Evolutionary conservation across 2,113 vertebrate genomes (phyloP).

Genomic region (Nettapus auritus): DNA sequence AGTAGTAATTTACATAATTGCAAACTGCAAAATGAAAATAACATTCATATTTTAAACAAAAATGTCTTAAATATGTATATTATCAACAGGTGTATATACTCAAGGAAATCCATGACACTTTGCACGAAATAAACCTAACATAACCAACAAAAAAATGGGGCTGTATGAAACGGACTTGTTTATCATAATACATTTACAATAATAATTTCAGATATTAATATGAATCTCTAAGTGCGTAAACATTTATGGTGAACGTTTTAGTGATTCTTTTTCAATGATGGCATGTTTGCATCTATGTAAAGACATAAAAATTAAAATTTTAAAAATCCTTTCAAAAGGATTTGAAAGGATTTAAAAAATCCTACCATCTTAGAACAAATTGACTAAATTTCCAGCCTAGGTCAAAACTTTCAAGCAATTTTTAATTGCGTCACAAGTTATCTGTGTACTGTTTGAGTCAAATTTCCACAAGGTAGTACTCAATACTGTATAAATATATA

Average conservation of each 20-base stretch:
- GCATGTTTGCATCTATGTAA: background rate
- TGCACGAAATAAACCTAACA: background rate
- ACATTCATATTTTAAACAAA: background rate
- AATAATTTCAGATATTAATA: background rate
- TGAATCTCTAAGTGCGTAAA: background rate
- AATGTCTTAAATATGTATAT: background rate
- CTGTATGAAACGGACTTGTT: background rate
- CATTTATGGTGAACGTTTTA: background rate
- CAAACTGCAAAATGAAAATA: background rate
- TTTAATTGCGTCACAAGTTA: background rate
- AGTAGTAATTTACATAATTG: background rate
- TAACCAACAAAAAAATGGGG: background rate
- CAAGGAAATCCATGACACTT: background rate
- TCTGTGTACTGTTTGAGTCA: accelerated
- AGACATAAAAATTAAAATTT: background rate
- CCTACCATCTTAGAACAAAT: background rate
- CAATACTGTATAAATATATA: background rate
- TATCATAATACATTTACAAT: background rate
- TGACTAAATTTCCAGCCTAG: background rate
- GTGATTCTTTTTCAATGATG: background rate
- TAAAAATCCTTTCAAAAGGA: background rate
- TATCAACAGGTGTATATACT: background rate
- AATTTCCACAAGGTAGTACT: background rate
- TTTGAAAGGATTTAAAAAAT: too few species aligned
- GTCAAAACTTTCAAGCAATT: background rate